Evolutionary conservation across 2,888 invertebrate genomes (phyloP), one percentile per base, ranked within the genome.

Genomic region (Flexamia atlantica): DNA sequence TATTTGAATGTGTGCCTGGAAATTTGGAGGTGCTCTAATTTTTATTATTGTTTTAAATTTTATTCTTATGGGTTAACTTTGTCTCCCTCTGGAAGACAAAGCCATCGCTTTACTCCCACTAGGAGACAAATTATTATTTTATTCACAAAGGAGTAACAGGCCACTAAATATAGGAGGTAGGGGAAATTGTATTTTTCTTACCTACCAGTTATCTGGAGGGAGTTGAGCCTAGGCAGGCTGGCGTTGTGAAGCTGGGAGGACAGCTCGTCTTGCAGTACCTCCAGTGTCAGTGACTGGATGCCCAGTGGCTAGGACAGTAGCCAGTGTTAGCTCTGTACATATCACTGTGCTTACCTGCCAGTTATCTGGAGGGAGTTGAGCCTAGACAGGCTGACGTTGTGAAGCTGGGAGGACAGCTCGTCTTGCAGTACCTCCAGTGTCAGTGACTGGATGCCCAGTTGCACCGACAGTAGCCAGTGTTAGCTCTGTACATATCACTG

Each of bases 231-330:
- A n/a, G 85, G 84, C 1, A 40, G 70, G 81, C 23, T 74, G 53
- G 36, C 76, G 30, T 70, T 70, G 50, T 50, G 82, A n/a, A 82
- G 70, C 76, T 82, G 82, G 81, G 80, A 17, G 70, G 57, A 72
- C 14, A 84, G 72, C 5, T 72, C 83, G 0, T 57, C 60, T 50
- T 85, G 82, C 89, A 97, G 92, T 89, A 94, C 94, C 90, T 97
- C 97, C 40, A 96, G 96, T 86, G 95, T 95, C 76, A 97, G 90
- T 25, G 96, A 96, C 25, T 97, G 91, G 28, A 95, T 96, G 88
- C 95, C 94, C 84, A 97, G 91, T 87, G 94, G 87, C 91, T 92
- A 85, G 96, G 91, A 85, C 92, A 92, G 86, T 92, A 93, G 91
- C 85, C 93, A 92, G 28, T 96, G 95, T 92, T 96, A 95, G 30